These are phyloP conservation scores for Phrixothrix hirtus DNA, from an alignment of 2,888 invertebrate species.

Conservation along the genomic window DNA sequence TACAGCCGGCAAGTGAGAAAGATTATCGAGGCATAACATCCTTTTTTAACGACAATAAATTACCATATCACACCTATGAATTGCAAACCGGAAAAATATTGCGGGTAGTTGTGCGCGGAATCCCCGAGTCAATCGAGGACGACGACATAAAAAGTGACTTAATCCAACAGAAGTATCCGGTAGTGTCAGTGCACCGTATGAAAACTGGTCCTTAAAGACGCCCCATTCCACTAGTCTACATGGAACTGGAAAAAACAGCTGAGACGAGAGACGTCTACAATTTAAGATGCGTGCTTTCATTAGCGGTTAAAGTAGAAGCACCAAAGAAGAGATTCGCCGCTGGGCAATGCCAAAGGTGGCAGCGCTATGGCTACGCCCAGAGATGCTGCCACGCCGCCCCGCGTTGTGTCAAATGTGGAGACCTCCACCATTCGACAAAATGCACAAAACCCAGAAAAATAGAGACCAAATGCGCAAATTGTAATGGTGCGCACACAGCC, in stretches of 20 bases:
- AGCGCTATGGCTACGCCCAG: constrained; percentile 56
- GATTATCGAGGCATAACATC: too few species aligned
- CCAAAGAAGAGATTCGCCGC: constrained; percentile 34
- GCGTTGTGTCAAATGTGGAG: constrained; percentile 57
- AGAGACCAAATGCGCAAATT: constrained; percentile 51
- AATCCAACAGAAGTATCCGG: background rate
- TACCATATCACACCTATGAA: background rate
- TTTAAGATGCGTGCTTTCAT: background rate
- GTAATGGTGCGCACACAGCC: constrained; percentile 50
- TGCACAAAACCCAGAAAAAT: constrained; percentile 36
- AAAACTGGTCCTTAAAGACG: background rate
- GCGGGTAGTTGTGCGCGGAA: constrained; percentile 4
- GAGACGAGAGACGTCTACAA: background rate
- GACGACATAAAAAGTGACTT: background rate
- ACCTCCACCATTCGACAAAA: constrained; percentile 49
- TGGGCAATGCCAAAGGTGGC: constrained; percentile 57
- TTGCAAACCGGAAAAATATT: constrained; percentile 1
- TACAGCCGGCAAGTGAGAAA: too few species aligned
- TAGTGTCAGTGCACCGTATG: background rate
- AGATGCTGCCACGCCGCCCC: constrained; percentile 51
- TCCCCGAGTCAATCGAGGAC: background rate
- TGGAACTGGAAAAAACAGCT: background rate
- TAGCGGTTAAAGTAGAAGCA: constrained; percentile 5
- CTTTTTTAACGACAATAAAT: too few species aligned
- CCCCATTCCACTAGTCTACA: constrained; percentile 1